Base-by-base conservation (phyloP, 2,888 invertebrate genomes). In the Ariolimax columbianus region DNA sequence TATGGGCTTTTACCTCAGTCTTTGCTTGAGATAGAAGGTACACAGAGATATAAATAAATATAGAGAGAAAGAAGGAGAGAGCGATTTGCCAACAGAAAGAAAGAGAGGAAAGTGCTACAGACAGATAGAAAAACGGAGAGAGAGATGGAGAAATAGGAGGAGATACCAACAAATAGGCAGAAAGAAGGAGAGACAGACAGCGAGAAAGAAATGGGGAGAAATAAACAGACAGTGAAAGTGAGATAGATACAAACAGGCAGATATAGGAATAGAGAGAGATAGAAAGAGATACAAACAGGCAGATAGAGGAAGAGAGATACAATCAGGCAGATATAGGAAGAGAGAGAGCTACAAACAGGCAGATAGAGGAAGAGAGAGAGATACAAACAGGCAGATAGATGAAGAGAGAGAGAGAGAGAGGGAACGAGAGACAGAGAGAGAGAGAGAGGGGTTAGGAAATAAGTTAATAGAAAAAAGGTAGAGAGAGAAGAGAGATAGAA, bases 221-320 rank as follows among this genome's bases (percentile, higher is more conserved):
- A 68, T 33, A 68, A 26, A 68, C 14, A 36, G 36, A 68, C 30
- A 36, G 68, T 36, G 68, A 68, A 36, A 68, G 68, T 36, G 68
- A 68, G 68, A 68, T 17, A 68, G 68, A n/a, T 11, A 79, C 33
- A 80, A n/a, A 40, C 40, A 40, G 80, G 38, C 40, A 68, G 66
- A 68, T 26, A 68, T 11, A 68, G 33, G 14, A 26, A 40, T 4
- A 80, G 40, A 38, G 40, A 80, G 80, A 66, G 66, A 66, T 38
- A 80, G 66, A 80, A 36, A 68, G 63, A n/a, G 30, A 30, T 30
- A 66, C 9, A 66, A 66, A 30, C 9, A 66, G 63, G 30, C 26
- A 11, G 9, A 66, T 26, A n/a, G 30, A 30, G n/a, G n/a, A n/a
- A 55, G 47, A 47, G 47, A 47, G 47, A 14, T 47, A 14, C 7